Evolutionary conservation across 2,113 vertebrate species (phyloP).

Genomic region (Embiotoca jacksoni): DNA sequence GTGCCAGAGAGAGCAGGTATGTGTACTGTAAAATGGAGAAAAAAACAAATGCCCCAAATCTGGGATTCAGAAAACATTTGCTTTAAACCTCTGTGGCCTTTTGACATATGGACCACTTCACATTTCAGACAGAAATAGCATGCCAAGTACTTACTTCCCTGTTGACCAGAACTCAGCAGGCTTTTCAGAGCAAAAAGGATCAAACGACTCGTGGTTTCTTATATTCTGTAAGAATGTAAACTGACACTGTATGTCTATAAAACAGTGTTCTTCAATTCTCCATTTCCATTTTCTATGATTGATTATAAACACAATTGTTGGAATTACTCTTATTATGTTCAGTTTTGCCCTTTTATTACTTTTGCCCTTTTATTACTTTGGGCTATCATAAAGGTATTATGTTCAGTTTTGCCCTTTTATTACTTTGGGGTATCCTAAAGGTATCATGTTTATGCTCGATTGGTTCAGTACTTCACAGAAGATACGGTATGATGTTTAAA

Average conservation of each 20-base stretch:
- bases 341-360: neutral
- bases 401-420: too few species aligned
- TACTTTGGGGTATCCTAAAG: too few species aligned
- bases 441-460: too few species aligned
- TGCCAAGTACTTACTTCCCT: slow-evolving; percentile 4
- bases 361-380: too few species aligned
- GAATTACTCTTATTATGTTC: neutral
- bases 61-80: slow-evolving; percentile 11
- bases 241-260: neutral
- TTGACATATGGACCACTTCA: slow-evolving; percentile 52
- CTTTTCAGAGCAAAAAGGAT: slow-evolving; percentile 3
- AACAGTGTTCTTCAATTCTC: neutral
- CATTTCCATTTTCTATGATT: neutral
- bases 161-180: slow-evolving; percentile 19
- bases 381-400: too few species aligned
- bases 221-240: slow-evolving; percentile 7
- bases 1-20: neutral
- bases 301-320: neutral
- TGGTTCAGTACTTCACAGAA: neutral
- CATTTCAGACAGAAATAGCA: slow-evolving; percentile 51
- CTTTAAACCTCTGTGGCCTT: slow-evolving; percentile 1
- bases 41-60: neutral
- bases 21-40: neutral
- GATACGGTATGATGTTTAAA: neutral
- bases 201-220: slow-evolving; percentile 18